A percentile compares a stretch with the other conserved stretches of the same genome.
Evolutionary conservation across 2,113 vertebrate species (phyloP).

Genomic region (Ptychochromis oligacanthus): DNA sequence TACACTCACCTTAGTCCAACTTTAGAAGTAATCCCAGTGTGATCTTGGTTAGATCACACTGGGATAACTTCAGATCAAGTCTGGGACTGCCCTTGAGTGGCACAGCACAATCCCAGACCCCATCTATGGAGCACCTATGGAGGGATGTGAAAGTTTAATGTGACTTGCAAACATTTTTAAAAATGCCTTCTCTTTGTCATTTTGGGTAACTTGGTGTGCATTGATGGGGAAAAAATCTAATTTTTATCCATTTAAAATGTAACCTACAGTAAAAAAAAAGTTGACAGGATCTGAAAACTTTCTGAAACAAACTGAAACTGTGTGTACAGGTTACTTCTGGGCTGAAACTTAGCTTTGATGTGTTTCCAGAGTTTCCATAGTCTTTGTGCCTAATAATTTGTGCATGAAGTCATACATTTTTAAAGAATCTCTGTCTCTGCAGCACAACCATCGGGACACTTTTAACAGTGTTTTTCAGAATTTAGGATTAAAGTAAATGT

Average conservation of each 20-base stretch:
- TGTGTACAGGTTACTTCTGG: not conserved
- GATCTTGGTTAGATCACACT: too few relatives aligned
- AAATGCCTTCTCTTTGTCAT: not conserved
- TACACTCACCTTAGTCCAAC: not conserved
- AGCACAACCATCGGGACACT: not conserved
- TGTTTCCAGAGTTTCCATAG: not conserved
- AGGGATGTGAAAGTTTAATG: not conserved
- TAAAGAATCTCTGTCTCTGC: not conserved
- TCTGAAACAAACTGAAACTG: not conserved
- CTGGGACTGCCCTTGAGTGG: not conserved
- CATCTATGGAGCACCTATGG: not conserved
- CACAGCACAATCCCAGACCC: not conserved
- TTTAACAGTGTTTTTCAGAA: not conserved
- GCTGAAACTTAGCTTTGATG: not conserved
- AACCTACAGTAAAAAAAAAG: too few relatives aligned
- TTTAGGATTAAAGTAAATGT: not conserved
- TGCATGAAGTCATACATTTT: not conserved
- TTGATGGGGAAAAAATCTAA: not conserved
- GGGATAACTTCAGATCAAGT: not conserved
- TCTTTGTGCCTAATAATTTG: not conserved
- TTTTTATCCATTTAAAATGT: not conserved
- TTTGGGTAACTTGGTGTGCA: not conserved
- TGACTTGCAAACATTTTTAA: not conserved
- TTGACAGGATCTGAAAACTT: not conserved
- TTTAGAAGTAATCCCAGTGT: too few relatives aligned